Conservation (phyloP, 2,888 invertebrate genomes). For the Morpho helenor region DNA sequence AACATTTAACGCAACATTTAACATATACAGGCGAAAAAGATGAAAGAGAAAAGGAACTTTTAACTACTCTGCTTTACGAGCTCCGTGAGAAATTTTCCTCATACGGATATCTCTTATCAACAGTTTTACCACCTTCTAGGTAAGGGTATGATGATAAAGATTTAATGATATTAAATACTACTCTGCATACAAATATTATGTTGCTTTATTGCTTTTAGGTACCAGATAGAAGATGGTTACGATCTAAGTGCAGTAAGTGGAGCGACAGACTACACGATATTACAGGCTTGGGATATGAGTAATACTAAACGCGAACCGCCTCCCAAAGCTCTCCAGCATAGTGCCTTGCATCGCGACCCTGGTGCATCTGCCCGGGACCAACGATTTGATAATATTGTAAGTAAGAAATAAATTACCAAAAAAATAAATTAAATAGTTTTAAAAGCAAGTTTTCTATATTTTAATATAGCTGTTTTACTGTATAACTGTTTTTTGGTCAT, state of each 20-base stretch:
- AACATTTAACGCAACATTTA: neutral
- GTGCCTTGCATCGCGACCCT: conserved; percentile 70
- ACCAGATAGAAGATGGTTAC: conserved; percentile 83
- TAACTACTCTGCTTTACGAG: conserved; percentile 79
- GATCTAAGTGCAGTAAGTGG: conserved; percentile 80
- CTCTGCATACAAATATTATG: neutral
- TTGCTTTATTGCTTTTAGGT: conserved; percentile 40
- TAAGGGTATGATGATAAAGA: conserved; percentile 34
- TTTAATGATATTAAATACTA: neutral
- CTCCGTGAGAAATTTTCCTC: conserved; percentile 79
- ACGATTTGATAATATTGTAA: conserved; percentile 68
- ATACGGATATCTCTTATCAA: conserved; percentile 77
- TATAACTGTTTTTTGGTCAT: conserved; percentile 10
- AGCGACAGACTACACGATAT: conserved; percentile 82
- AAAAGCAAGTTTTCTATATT: neutral
- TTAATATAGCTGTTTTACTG: neutral
- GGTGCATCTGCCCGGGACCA: conserved; percentile 63
- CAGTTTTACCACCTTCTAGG: conserved; percentile 80
- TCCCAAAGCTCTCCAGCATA: conserved; percentile 68
- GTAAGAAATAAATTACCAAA: conserved; percentile 13
- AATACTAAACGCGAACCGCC: conserved; percentile 65
- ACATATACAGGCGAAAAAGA: conserved; percentile 56
- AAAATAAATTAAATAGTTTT: neutral
- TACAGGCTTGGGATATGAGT: conserved; percentile 82
- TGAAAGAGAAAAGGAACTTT: conserved; percentile 75